Evolutionary conservation across 2,888 invertebrate genomes (phyloP), one percentile per base, ranked within the genome.

Genomic region (Petrolisthes cinctipes): DNA sequence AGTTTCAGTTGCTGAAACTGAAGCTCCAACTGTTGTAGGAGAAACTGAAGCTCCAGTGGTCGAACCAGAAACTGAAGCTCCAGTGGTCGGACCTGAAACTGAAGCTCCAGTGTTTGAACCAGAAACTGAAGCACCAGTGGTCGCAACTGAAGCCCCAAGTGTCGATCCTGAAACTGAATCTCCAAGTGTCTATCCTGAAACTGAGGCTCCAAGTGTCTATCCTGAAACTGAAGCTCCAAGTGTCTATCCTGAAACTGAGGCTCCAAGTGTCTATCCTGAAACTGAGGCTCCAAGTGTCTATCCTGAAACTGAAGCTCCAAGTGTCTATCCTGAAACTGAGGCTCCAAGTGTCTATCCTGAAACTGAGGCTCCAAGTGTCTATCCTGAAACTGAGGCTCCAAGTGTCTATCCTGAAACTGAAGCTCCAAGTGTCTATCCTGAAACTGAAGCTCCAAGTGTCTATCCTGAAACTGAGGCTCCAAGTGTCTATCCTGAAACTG

Each of bases 301-400:
- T 86, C n/a, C 80, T 75, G 91, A 90, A 89, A 85, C 83, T 80
- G 83, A 85, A 53, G 66, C 82, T 73, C 90, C 89, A 56, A 75
- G n/a, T n/a, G n/a, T n/a, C n/a, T n/a, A n/a, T n/a, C n/a, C n/a
- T n/a, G 68, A 81, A 82, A 80, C 80, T 80, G 80, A 80, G 11
- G 11, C 2, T n/a, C 61, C 80, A 80, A 61, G 4, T 57, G 61
- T 79, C 54, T 56, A 79, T 17, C 1, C 1, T 14, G 71, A 51
- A 78, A 81, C 81, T 20, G 81, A 81, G 4, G 3, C 14, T 11
- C 20, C 53, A 54, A 57, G 23, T 5, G 53, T 54, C n/a, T n/a
- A n/a, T n/a, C n/a, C n/a, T n/a, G n/a, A 20, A 57, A 61, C 81
- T 66, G 82, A 82, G 4, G 11, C 0, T 51, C 51, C 80, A 80